Conservation (phyloP, 2,113 vertebrate species). For the Chaenocephalus aceratus region DNA sequence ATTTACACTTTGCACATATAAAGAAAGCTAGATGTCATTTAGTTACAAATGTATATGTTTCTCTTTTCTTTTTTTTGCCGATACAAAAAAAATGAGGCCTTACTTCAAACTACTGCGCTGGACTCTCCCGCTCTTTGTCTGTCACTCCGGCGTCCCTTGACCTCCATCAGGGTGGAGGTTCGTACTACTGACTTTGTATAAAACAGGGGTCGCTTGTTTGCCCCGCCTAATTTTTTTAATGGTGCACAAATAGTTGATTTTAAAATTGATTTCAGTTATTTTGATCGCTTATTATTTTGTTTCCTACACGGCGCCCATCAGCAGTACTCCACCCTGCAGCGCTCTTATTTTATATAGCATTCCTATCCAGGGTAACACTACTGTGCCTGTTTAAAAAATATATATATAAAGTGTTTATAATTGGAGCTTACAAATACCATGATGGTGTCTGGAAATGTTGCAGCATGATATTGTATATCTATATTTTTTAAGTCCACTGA, state of each 20-base stretch:
- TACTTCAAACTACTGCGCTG: slow-evolving; percentile 92
- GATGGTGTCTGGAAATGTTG: slow-evolving; percentile 66
- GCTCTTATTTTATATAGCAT: slow-evolving; percentile 78
- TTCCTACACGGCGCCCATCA: background rate
- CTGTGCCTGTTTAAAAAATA: slow-evolving; percentile 86
- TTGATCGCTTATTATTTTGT: slow-evolving; percentile 70
- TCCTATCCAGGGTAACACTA: slow-evolving; percentile 89
- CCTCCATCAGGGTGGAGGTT: slow-evolving; percentile 73
- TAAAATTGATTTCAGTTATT: slow-evolving; percentile 84
- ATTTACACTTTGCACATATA: slow-evolving; percentile 85
- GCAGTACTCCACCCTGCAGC: slow-evolving; percentile 54
- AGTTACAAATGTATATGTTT: slow-evolving; percentile 78
- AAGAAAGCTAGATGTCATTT: slow-evolving; percentile 76
- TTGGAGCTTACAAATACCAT: slow-evolving; percentile 68
- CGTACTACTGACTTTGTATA: slow-evolving; percentile 98
- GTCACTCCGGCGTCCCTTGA: slow-evolving; percentile 32
- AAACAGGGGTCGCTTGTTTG: slow-evolving; percentile 80
- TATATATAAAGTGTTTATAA: slow-evolving; percentile 83
- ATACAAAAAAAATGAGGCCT: slow-evolving; percentile 90
- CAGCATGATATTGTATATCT: slow-evolving; percentile 78
- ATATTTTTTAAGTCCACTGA: slow-evolving; percentile 81
- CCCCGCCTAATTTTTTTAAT: slow-evolving; percentile 81
- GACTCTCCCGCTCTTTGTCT: slow-evolving; percentile 76
- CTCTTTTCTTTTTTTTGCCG: slow-evolving; percentile 86
- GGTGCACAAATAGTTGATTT: slow-evolving; percentile 73